Evolutionary conservation across 2,888 invertebrate genomes (phyloP).

Genomic region (Aplocera efformata): DNA sequence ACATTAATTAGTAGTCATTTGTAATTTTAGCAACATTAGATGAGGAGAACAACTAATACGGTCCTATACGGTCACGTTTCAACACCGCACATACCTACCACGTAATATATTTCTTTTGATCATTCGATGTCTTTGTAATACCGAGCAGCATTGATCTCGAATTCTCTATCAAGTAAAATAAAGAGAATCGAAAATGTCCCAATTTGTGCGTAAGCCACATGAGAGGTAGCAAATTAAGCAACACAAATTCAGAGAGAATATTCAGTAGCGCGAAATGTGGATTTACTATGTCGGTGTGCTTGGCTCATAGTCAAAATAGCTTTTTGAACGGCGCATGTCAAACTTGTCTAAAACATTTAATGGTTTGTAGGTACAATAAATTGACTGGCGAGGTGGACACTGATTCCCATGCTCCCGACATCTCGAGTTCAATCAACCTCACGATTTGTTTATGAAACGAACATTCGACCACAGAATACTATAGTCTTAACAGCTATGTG

Average conservation of each 20-base stretch:
- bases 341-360: too few species aligned
- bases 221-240: slow-evolving; percentile 12
- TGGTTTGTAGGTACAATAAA: too few species aligned
- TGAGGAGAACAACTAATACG: too few species aligned
- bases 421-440: slow-evolving; percentile 54
- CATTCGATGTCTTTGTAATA: slow-evolving; percentile 3
- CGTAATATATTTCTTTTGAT: slow-evolving; percentile 10
- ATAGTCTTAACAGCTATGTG: neutral
- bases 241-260: slow-evolving; percentile 11
- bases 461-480: slow-evolving; percentile 19
- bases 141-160: slow-evolving; percentile 3
- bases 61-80: too few species aligned
- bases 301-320: slow-evolving; percentile 34
- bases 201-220: slow-evolving; percentile 13
- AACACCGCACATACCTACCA: slow-evolving; percentile 12
- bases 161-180: slow-evolving; percentile 7
- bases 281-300: slow-evolving; percentile 24
- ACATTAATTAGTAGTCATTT: too few species aligned
- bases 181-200: slow-evolving; percentile 7
- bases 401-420: slow-evolving; percentile 35
- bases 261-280: slow-evolving; percentile 15
- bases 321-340: slow-evolving; percentile 29
- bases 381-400: slow-evolving; percentile 37
- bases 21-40: too few species aligned
- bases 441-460: slow-evolving; percentile 51